Evolutionary conservation across 2,113 vertebrate genomes (phyloP).

Genomic region (Leptobrachium ailaonicum): DNA sequence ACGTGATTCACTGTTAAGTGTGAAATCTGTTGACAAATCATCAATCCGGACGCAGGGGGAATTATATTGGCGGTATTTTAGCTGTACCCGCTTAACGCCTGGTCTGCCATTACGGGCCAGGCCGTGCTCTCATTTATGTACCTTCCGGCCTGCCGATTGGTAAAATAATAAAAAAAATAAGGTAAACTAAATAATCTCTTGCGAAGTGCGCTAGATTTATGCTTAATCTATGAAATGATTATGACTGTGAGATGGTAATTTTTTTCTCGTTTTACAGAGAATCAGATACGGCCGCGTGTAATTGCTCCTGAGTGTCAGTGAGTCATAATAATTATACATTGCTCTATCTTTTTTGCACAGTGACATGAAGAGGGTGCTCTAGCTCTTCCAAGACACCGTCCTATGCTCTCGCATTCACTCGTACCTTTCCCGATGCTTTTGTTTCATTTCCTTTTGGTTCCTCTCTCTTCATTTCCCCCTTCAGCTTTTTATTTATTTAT

Average conservation of each 20-base stretch:
- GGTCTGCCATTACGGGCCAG: background rate
- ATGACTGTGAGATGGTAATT: conserved; percentile 9
- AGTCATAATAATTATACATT: conserved; percentile 10
- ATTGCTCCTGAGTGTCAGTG: conserved; percentile 9
- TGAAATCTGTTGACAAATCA: background rate
- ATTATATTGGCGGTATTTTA: no score
- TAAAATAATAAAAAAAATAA: background rate
- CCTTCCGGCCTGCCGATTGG: background rate
- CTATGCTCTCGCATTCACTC: conserved; percentile 57
- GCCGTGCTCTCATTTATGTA: background rate
- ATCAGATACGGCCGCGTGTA: conserved; percentile 16
- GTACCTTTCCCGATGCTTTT: conserved; percentile 56
- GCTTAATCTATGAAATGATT: conserved; percentile 18
- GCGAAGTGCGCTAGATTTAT: background rate
- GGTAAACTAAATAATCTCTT: background rate
- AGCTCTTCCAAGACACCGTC: conserved; percentile 75
- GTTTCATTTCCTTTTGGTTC: conserved; percentile 43
- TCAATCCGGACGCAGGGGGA: no score
- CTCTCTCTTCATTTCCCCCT: conserved; percentile 21
- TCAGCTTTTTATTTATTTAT: conserved; percentile 17
- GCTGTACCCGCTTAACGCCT: background rate
- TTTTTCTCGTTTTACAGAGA: background rate
- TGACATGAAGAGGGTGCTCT: conserved; percentile 97
- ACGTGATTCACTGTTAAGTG: no score
- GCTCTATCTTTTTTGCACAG: conserved; percentile 70